phyloP scores from a whole-genome alignment of 2,113 vertebrate genomes.

The Datnioides undecimradiatus region DNA sequence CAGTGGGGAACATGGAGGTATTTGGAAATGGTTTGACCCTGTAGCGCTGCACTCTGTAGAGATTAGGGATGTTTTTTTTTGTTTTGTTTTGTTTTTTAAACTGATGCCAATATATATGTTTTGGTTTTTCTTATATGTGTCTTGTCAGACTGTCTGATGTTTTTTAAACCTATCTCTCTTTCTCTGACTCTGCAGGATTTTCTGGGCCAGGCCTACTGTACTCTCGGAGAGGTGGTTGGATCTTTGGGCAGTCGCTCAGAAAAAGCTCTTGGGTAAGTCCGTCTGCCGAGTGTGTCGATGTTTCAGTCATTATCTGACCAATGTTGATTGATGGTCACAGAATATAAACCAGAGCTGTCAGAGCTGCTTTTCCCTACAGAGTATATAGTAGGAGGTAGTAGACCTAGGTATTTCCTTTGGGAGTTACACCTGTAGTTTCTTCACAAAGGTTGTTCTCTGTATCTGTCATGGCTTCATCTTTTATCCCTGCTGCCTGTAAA shows the following conservation, averaged over 20 bases:
- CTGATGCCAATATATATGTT: no score
- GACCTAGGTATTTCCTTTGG: background rate
- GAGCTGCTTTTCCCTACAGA: background rate
- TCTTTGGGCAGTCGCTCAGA: constrained; percentile 93
- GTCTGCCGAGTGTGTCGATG: background rate
- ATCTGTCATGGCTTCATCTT: background rate
- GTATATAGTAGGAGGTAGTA: background rate
- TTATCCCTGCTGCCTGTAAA: background rate
- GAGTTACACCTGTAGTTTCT: constrained; percentile 1
- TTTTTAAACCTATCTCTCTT: background rate
- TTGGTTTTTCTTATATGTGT: background rate
- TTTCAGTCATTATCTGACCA: background rate
- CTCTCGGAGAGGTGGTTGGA: constrained; percentile 96
- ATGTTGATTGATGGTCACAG: background rate
- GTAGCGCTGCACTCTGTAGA: background rate
- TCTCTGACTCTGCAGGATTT: constrained; percentile 89
- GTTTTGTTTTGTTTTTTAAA: background rate
- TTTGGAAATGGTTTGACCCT: constrained; percentile 29
- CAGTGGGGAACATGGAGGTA: constrained; percentile 31
- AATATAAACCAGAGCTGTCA: background rate
- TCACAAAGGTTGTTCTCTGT: background rate
- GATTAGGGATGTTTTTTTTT: background rate
- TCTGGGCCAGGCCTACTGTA: constrained; percentile 94
- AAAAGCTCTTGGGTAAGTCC: constrained; percentile 93
- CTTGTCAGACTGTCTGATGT: background rate